A percentile compares a stretch with the other conserved stretches of the same genome.
Evolutionary conservation across 2,797 vertebrate species (phyloP).

Genomic region (Hypotaenidia okinawae): DNA sequence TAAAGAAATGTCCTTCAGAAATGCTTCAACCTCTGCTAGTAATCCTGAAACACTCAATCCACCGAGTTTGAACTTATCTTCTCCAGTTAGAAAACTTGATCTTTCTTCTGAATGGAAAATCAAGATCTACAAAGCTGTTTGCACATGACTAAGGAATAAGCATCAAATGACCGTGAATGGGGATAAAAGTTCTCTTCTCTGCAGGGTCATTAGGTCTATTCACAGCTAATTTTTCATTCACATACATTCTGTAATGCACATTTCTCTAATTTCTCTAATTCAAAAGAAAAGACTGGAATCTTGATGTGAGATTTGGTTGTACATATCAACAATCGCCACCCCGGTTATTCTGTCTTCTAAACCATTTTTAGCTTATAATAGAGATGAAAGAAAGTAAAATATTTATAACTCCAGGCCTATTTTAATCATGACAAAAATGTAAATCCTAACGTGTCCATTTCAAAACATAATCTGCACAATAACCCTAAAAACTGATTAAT

Average conservation of each 20-base stretch:
- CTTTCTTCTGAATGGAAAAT: conserved; percentile 17
- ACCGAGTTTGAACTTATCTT: not conserved
- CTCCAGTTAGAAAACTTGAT: not conserved
- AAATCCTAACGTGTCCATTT: conserved; percentile 61
- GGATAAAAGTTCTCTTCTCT: conserved; percentile 29
- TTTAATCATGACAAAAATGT: conserved; percentile 59
- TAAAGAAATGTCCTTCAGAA: conserved; percentile 24
- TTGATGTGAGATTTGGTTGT: conserved; percentile 21
- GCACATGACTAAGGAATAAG: conserved; percentile 20
- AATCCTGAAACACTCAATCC: not conserved
- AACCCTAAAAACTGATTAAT: conserved; percentile 68
- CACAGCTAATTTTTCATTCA: conserved; percentile 37
- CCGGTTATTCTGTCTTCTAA: conserved; percentile 34
- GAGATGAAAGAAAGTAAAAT: conserved; percentile 54
- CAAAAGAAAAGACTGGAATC: conserved; percentile 41
- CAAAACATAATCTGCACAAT: conserved; percentile 68
- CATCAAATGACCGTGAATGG: not conserved
- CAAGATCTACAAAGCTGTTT: not conserved
- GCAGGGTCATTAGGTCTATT: conserved; percentile 36
- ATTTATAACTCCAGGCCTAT: conserved; percentile 52
- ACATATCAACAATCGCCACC: not conserved
- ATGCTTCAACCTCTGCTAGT: not conserved
- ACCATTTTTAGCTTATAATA: conserved; percentile 39
- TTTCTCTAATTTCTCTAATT: conserved; percentile 50
- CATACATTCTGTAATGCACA: conserved; percentile 36